These are phyloP conservation scores for Watersipora subatra DNA, from an alignment of 1,140 invertebrate genomes.

Conservation along the genomic window DNA sequence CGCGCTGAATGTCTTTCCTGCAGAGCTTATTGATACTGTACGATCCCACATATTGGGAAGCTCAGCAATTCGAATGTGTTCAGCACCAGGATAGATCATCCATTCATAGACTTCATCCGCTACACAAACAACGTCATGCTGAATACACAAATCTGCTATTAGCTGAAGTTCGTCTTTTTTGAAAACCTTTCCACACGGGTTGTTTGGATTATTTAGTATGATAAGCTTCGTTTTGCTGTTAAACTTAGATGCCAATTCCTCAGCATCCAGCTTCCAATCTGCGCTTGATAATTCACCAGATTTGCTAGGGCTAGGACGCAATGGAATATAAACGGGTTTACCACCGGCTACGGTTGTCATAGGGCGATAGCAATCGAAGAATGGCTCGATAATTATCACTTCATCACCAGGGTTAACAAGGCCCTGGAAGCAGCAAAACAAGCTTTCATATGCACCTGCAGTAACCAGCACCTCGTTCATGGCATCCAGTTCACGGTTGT, in stretches of 20 bases:
- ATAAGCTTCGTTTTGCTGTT: constrained; percentile 83
- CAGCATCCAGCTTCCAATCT: constrained; percentile 76
- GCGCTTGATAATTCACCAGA: constrained; percentile 47
- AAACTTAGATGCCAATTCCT: constrained; percentile 70
- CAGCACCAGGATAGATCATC: constrained; percentile 67
- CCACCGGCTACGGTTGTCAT: constrained; percentile 81
- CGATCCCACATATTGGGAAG: constrained; percentile 93
- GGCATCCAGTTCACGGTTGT: constrained; percentile 61
- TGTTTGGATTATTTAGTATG: constrained; percentile 89
- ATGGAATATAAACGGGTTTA: constrained; percentile 67
- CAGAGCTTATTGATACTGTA: constrained; percentile 90
- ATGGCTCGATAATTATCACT: constrained; percentile 92
- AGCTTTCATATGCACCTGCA: constrained; percentile 75
- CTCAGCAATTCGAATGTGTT: constrained; percentile 79
- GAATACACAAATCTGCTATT: constrained; percentile 75
- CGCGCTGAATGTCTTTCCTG: constrained; percentile 92
- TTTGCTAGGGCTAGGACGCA: constrained; percentile 49
- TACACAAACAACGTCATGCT: constrained; percentile 78
- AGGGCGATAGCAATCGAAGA: constrained; percentile 93
- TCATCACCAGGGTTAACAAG: constrained; percentile 70
- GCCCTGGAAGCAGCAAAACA: constrained; percentile 62
- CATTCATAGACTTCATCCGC: constrained; percentile 98
- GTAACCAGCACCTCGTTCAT: constrained; percentile 74
- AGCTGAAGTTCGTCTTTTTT: constrained; percentile 47
- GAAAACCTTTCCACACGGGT: constrained; percentile 79